Conservation (phyloP, 2,113 vertebrate species). For the Phainopepla nitens region DNA sequence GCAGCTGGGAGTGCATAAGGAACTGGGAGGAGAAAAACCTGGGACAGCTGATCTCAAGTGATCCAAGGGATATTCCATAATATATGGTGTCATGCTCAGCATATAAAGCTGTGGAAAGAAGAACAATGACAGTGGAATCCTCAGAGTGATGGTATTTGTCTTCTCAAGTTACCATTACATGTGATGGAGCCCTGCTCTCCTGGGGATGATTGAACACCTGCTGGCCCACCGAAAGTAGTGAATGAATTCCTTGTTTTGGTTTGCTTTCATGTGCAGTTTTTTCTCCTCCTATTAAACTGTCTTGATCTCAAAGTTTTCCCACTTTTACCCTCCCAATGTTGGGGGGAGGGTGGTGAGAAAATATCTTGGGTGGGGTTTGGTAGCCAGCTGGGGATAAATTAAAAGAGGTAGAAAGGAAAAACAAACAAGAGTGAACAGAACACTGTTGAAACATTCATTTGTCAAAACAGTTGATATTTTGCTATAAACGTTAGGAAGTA, state of each 20-base stretch:
- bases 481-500: not conserved
- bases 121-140: not conserved
- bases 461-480: not conserved
- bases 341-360: not conserved
- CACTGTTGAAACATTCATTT: not conserved
- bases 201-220: not conserved
- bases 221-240: not conserved
- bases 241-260: not conserved
- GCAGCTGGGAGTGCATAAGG: not conserved
- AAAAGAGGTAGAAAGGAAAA: not conserved
- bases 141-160: not conserved
- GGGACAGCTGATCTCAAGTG: not conserved
- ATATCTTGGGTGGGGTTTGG: too few species aligned
- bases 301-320: not conserved
- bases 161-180: too few species aligned
- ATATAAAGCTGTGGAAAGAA: not conserved
- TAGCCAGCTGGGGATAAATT: not conserved
- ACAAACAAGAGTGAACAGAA: not conserved
- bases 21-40: not conserved
- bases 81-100: not conserved
- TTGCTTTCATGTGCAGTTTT: not conserved
- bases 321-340: not conserved
- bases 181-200: not conserved
- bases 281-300: not conserved
- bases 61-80: not conserved